Conservation (phyloP, 2,113 vertebrate genomes). For the Spea multiplicata region DNA sequence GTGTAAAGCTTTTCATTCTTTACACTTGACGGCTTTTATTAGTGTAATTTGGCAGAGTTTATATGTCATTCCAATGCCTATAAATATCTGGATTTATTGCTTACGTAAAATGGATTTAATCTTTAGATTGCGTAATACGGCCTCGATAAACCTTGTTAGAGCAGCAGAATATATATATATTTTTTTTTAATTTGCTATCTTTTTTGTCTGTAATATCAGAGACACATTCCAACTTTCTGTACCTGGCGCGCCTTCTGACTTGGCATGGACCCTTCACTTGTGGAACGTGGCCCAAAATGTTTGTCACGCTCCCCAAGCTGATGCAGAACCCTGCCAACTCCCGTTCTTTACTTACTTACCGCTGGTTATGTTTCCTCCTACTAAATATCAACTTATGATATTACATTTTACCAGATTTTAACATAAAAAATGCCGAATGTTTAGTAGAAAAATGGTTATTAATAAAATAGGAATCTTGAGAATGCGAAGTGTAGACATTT, state of each 20-base stretch:
- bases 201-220: not conserved
- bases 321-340: not conserved
- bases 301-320: constrained; percentile 27
- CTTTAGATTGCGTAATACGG: not conserved
- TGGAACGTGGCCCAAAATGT: constrained; percentile 44
- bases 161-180: not conserved
- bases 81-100: not conserved
- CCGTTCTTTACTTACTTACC: not conserved
- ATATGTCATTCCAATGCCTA: not conserved
- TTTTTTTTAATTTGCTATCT: not conserved
- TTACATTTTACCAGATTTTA: too few relatives aligned
- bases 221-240: constrained; percentile 12
- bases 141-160: not conserved
- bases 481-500: too few relatives aligned
- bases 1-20: not conserved
- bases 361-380: too few relatives aligned
- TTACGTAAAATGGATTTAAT: not conserved
- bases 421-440: too few relatives aligned
- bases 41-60: not conserved
- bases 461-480: too few relatives aligned
- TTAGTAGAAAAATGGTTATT: too few relatives aligned
- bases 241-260: not conserved
- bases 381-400: too few relatives aligned
- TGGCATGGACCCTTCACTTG: not conserved
- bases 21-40: not conserved